A percentile compares a stretch with the other conserved stretches of the same genome.
These are phyloP conservation scores for Noctua janthe DNA, from an alignment of 2,888 invertebrate species.

Conservation along the genomic window DNA sequence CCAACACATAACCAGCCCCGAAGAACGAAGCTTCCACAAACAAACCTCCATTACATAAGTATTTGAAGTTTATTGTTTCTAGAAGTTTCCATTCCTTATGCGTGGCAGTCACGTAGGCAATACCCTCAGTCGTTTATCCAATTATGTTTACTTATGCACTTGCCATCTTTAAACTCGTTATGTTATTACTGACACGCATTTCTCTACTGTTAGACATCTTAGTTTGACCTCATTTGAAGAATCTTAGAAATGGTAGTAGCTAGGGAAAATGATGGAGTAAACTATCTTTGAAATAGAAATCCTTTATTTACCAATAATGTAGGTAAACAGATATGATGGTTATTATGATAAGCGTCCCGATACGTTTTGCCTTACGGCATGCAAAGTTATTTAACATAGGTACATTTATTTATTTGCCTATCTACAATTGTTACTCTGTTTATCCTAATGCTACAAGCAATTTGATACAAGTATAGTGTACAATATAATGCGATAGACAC, in stretches of 20 bases:
- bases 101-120: slow-evolving; percentile 27
- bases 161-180: slow-evolving; percentile 52
- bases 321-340: too few species aligned
- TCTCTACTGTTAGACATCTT: slow-evolving; percentile 33
- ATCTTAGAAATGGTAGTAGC: neutral
- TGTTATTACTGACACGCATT: slow-evolving; percentile 60
- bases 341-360: too few species aligned
- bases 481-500: too few species aligned
- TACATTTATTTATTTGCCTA: too few species aligned
- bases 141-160: slow-evolving; percentile 52
- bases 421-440: too few species aligned
- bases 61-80: slow-evolving; percentile 44
- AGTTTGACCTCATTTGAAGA: slow-evolving; percentile 37
- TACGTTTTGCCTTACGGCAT: too few species aligned
- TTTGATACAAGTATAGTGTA: too few species aligned
- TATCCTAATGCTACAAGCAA: too few species aligned
- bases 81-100: slow-evolving; percentile 40
- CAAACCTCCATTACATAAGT: slow-evolving; percentile 10
- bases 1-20: neutral
- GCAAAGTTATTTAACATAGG: too few species aligned
- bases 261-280: neutral
- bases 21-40: slow-evolving; percentile 2
- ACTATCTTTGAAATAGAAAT: too few species aligned
- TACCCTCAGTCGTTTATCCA: slow-evolving; percentile 42
- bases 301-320: too few species aligned